Evolutionary conservation across 30 jellyfish, hydroid and myxozoan genomes (phyloP).

Genomic region (Hydra vulgaris): DNA sequence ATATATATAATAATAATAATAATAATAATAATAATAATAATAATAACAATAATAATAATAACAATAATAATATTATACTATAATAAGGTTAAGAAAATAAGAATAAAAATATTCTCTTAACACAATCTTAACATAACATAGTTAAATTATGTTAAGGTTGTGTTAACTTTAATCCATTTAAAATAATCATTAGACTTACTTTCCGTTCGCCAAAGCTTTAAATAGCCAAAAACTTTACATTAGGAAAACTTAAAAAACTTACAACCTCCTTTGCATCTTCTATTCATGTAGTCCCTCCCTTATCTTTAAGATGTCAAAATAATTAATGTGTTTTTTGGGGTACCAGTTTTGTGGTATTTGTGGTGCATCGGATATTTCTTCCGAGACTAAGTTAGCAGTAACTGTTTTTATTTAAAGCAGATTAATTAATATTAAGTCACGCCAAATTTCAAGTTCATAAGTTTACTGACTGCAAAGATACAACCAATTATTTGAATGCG

Average conservation of each 20-base stretch:
- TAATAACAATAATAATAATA: no score
- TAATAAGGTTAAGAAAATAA: background rate
- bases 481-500: no score
- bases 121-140: no score
- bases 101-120: no score
- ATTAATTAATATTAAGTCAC: background rate
- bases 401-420: background rate
- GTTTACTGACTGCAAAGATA: background rate
- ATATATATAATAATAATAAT: no score
- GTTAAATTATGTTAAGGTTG: background rate
- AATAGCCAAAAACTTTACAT: background rate
- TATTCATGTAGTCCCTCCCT: background rate
- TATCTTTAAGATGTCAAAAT: background rate
- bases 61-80: no score
- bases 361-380: background rate
- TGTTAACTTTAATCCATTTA: background rate
- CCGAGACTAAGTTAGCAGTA: background rate
- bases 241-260: background rate
- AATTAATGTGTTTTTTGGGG: background rate
- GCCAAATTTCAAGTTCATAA: background rate
- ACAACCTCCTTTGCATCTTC: background rate
- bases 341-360: background rate
- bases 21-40: no score
- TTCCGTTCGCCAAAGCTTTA: no score
- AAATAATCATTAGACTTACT: background rate